A percentile compares a stretch with the other conserved stretches of the same genome.
phyloP scores from a whole-genome alignment of 2,113 vertebrate species.

The Boulengeromyrus knoepffleri region DNA sequence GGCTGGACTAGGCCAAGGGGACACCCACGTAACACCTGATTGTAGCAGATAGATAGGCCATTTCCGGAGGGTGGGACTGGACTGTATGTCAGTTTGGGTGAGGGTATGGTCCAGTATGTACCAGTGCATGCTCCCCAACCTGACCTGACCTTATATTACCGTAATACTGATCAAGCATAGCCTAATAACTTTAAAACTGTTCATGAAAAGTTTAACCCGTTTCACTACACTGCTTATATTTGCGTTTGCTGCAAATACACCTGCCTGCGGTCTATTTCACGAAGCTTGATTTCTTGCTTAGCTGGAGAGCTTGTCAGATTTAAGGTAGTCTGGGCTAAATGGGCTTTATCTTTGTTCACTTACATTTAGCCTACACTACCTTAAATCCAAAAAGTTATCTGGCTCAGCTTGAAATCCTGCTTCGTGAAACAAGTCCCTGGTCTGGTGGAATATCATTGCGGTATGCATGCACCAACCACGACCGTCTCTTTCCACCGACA shows the following conservation, averaged over 20 bases:
- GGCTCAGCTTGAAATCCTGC: background rate
- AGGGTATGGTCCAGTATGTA: background rate
- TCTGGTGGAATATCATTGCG: background rate
- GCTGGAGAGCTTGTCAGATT: background rate
- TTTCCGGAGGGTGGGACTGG: background rate
- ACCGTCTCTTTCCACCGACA: background rate
- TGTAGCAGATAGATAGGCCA: background rate
- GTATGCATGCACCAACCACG: background rate
- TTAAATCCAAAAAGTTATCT: too few species aligned
- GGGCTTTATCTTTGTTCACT: too few species aligned
- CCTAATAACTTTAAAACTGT: background rate
- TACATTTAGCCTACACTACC: too few species aligned
- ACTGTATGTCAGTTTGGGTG: background rate
- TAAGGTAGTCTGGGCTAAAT: background rate
- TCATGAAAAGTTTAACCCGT: background rate
- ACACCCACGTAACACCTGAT: too few species aligned
- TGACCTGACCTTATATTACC: background rate
- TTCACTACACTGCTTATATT: background rate
- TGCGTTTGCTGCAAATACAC: background rate
- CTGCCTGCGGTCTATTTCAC: background rate
- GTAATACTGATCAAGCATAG: background rate
- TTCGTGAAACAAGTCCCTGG: background rate
- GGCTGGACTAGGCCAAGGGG: too few species aligned
- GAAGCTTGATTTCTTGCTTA: background rate
- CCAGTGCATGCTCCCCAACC: background rate